These are phyloP conservation scores for Phrynocephalus versicolor DNA, from an alignment of 2,113 vertebrate species.

Conservation along the genomic window DNA sequence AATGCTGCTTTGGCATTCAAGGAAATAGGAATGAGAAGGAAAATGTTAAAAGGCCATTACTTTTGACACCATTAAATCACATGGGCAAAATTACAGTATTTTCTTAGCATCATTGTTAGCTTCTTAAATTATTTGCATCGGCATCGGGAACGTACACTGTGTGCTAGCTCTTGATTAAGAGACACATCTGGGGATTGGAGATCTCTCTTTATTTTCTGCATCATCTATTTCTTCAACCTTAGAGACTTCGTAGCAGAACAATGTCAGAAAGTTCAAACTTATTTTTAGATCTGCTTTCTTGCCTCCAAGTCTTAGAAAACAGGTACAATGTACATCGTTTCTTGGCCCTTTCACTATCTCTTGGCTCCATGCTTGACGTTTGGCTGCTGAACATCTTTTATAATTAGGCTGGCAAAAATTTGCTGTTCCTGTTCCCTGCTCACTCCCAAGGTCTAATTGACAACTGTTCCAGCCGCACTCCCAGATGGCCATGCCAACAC, in stretches of 20 bases:
- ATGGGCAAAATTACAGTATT: background rate
- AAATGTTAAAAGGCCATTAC: background rate
- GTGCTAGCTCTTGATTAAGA: background rate
- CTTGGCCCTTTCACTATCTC: background rate
- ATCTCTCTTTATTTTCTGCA: background rate
- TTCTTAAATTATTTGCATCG: background rate
- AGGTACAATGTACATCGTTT: background rate
- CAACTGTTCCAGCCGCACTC: conserved; percentile 35
- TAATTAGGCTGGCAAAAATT: conserved; percentile 59
- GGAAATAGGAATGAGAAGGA: background rate
- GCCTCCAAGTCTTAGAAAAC: conserved; percentile 27
- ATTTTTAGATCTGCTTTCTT: background rate
- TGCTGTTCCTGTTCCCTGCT: conserved; percentile 15
- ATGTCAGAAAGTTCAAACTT: background rate
- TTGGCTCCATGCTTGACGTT: conserved; percentile 32
- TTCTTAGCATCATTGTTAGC: background rate
- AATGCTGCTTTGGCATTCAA: background rate
- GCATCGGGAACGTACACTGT: background rate
- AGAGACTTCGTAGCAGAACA: background rate
- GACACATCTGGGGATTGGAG: background rate
- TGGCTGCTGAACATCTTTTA: conserved; percentile 51
- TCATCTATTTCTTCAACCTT: background rate
- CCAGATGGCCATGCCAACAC: conserved; percentile 43
- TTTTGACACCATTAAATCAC: background rate
- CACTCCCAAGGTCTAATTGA: conserved; percentile 21